Conservation (phyloP, 2,797 vertebrate genomes). For the Ctenosaura bakeri region DNA sequence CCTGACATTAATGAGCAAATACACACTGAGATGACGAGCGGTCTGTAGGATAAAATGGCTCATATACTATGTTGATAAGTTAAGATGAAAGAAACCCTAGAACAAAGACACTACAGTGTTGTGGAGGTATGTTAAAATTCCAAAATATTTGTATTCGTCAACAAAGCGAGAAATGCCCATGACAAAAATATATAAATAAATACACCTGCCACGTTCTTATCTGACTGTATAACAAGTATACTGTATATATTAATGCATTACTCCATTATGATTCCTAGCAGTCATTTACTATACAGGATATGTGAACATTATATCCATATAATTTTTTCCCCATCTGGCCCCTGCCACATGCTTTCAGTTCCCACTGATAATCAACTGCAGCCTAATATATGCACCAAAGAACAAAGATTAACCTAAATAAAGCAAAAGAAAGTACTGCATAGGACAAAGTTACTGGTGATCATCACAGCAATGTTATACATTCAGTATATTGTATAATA, state of each 20-base stretch:
- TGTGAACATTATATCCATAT: conserved; percentile 51
- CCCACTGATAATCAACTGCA: conserved; percentile 46
- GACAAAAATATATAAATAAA: conserved; percentile 74
- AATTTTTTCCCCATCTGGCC: conserved; percentile 54
- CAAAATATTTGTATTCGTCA: conserved; percentile 81
- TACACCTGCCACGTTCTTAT: conserved; percentile 66
- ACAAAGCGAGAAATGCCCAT: conserved; percentile 74
- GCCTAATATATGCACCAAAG: conserved; percentile 40
- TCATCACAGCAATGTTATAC: conserved; percentile 49
- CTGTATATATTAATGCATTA: conserved; percentile 62
- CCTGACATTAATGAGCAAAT: conserved; percentile 74
- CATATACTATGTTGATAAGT: conserved; percentile 79
- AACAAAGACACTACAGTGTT: conserved; percentile 80
- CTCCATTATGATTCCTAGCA: conserved; percentile 52
- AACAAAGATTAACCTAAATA: conserved; percentile 47
- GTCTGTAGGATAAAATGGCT: conserved; percentile 64
- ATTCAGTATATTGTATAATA: conserved; percentile 7
- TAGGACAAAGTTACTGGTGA: conserved; percentile 40
- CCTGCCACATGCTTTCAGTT: conserved; percentile 43
- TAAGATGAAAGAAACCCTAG: conserved; percentile 80
- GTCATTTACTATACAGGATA: conserved; percentile 50
- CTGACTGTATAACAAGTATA: conserved; percentile 64
- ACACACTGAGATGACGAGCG: conserved; percentile 74
- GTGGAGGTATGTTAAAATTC: conserved; percentile 79
- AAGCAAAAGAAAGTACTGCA: conserved; percentile 51